phyloP scores from a whole-genome alignment of 35 echinoderm and acorn worm genomes.

The Apostichopus californicus region DNA sequence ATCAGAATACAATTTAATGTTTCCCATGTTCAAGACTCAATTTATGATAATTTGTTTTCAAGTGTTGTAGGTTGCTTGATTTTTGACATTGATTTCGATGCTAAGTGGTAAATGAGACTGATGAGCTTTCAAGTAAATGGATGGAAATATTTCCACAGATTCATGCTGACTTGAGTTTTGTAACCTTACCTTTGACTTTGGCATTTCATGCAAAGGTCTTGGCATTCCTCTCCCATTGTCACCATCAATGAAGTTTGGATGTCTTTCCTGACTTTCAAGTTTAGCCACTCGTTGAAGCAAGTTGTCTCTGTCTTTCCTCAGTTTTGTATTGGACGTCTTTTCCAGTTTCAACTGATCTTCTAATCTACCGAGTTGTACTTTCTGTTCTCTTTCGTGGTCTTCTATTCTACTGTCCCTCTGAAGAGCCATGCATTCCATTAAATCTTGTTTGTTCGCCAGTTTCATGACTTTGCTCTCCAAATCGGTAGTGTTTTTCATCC shows the following conservation, averaged over 20 bases:
- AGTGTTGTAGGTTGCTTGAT: no score
- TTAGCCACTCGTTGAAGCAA: not conserved
- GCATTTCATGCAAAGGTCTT: not conserved
- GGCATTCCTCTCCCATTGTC: not conserved
- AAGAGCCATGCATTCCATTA: not conserved
- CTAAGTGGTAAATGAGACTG: no score
- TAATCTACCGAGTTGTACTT: not conserved
- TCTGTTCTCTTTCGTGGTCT: not conserved
- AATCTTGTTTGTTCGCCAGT: not conserved
- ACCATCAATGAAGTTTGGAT: not conserved
- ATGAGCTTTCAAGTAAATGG: no score
- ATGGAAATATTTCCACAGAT: no score
- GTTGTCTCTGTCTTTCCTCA: not conserved
- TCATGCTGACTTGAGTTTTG: not conserved
- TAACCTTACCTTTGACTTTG: not conserved
- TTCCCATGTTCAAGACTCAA: no score
- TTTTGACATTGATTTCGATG: no score
- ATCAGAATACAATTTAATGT: no score
- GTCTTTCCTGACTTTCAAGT: not conserved
- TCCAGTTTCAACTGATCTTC: not conserved
- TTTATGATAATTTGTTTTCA: no score
- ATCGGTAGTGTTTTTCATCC: not conserved
- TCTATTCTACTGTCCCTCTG: not conserved
- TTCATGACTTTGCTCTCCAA: not conserved
- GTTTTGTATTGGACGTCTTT: not conserved